Evolutionary conservation across 2,888 invertebrate species (phyloP), one percentile per base, ranked within the genome.

Genomic region (Lacanobia wlatinum): DNA sequence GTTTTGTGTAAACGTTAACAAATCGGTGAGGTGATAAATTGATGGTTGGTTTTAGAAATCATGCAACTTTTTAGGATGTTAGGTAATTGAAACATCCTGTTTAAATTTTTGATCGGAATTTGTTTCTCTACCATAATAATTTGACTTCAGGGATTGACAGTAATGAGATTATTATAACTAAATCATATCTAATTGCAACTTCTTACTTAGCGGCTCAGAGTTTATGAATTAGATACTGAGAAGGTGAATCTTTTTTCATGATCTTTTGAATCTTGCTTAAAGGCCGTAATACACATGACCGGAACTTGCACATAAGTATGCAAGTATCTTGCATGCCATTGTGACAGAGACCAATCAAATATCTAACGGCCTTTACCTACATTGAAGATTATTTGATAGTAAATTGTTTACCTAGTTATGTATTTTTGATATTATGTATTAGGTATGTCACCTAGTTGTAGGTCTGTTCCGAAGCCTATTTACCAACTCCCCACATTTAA

Each of bases 11-110:
- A 67, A 64, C 60, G 52, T 64, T 72, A 55, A 70, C 69, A 80
- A 83, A 76, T 80, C 76, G 72, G 64, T 68, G 61, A 82, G 62
- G 50, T 61, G 68, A 80, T 76, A 58, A 64, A 78, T 80, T 34
- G 46, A 65, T 48, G 23, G 46, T 53, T 10, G 52, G 50, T 68
- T 60, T 61, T 75, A 60, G 50, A 62, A 8, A 50, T 50, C 38
- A 61, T 18, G 58, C 14, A 40, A 21, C 2, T 52, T 68, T 76
- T 76, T 23, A 21, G 43, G 23, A 21, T 73, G 23, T 66, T 43
- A 28, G 18, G 3, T n/a, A 75, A 50, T 56, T 73, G 1, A 2
- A 43, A 62, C 59, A 53, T 53, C 21, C 48, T 48, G 56, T 69
- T 16, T 16, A 10, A 21, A 7, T 16, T 7, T 46, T 3, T 56